Evolutionary conservation across 2,888 invertebrate species (phyloP), one percentile per base, ranked within the genome.

Genomic region (Acanthosepion pharaonis): DNA sequence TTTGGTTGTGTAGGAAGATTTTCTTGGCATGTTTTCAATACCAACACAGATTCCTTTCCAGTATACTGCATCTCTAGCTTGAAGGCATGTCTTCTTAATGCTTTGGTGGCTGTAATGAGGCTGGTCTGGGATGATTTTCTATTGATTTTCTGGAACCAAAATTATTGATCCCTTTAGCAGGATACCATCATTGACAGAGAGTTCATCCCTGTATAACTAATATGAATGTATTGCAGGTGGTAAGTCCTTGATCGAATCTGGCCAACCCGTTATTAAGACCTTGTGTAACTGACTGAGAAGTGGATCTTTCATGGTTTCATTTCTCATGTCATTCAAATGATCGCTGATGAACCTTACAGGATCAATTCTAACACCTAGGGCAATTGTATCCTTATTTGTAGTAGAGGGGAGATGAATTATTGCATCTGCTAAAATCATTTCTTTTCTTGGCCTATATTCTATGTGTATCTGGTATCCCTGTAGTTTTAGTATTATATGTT

Each of bases 381-480:
- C 91, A n/a, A 48, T 42, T 92, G 91, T 92, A 11, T 91, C 33
- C 91, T 91, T 11, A 15, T 92, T 92, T 92, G 20, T 92, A 59
- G 11, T 92, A 55, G 8, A 48, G 33, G 25, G 92, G 64, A 92
- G 95, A 59, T 94, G 94, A 48, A 8, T 95, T 0, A 95, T 94
- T 4, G 94, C 94, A 91, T 95, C 95, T 42, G 95, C 94, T 15
- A 95, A 48, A n/a, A 92, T 33, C 94, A 96, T 95, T 33, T 95
- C 94, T 48, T 94, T 95, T 2, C 95, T 95, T 91, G 95, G 95
- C 33, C 59, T 94, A 91, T 95, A 95, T n/a, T 94, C 53, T 18
- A 95, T 91, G 9, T 42, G 55, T 42, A 95, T 94, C 51, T 95
- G 94, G 94, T 95, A 96, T 11, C 94, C 55, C 94, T 96, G 95